phyloP scores from a whole-genome alignment of 2,113 vertebrate species.

The Entomyzon cyanotis region DNA sequence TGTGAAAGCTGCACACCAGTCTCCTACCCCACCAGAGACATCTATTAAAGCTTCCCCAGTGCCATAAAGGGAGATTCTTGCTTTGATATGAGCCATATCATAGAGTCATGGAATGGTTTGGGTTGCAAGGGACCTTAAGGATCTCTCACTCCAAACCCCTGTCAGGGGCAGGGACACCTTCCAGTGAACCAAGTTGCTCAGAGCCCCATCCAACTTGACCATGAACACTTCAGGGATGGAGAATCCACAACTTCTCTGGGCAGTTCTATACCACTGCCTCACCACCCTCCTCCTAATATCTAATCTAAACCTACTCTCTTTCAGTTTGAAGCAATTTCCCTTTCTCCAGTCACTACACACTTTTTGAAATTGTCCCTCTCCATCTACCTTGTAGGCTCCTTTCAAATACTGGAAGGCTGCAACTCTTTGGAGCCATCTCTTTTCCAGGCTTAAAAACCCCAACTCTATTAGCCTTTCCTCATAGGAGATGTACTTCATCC shows the following conservation, averaged over 20 bases:
- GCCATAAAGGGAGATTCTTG: not conserved
- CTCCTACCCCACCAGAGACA: not conserved
- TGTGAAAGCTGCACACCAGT: not conserved
- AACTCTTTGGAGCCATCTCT: not conserved
- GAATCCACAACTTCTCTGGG: not conserved
- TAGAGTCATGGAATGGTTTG: not conserved
- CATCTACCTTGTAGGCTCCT: not conserved
- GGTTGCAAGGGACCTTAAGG: not conserved
- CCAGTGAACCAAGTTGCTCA: not conserved
- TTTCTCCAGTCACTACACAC: not conserved
- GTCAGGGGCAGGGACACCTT: not conserved
- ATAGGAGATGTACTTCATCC: accelerated
- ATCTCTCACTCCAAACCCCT: not conserved
- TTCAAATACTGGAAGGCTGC: not conserved
- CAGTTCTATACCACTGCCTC: not conserved
- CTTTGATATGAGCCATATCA: not conserved
- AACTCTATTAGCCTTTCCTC: not conserved
- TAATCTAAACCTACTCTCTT: not conserved
- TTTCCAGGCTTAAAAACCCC: not conserved
- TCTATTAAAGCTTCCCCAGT: not conserved
- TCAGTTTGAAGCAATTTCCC: not conserved
- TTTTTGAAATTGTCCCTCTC: not conserved
- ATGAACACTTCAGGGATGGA: not conserved
- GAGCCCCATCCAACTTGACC: not conserved
- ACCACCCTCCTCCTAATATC: not conserved